Evolutionary conservation across 2,888 invertebrate genomes (phyloP), one percentile per base, ranked within the genome.

Genomic region (Belgica antarctica): DNA sequence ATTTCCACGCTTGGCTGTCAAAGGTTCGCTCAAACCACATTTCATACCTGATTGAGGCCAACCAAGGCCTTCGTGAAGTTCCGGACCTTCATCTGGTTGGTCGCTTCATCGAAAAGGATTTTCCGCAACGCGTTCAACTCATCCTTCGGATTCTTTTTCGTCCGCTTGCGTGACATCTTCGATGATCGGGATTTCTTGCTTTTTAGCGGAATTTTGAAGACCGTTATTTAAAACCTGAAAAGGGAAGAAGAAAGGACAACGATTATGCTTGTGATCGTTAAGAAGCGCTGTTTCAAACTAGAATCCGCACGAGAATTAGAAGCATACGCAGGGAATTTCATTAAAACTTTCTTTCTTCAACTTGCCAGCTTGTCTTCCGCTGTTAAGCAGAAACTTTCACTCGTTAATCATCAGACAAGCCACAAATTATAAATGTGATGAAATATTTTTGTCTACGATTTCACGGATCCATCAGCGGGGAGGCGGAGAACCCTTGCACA

Each of bases 51-150:
- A 75, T 87, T 85, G 73, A 90, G 87, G 1, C 89, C 85, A 10
- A 80, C 79, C 7, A 91, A 81, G 0, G 91, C 89, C 75, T 89
- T 87, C 17, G 84, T 82, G 74, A 89, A 88, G 78, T 89, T 87
- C 10, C 89, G 88, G 73, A 84, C 85, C 80, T 91, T 90, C 76
- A 89, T 83, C 75, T 92, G 90, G 31, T 87, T 88, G 15, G 85
- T 83, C 8, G 91, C 89, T 77, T 92, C 92, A 77, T 91, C 90
- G 28, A 87, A 86, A 75, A 88, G 83, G 70, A 90, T 82, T 77
- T 90, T 90, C 0, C 89, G 86, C 74, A 80, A 83, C 1, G 81
- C 78, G 71, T 79, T 78, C 19, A 78, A 75, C 73, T 79, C 78
- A 62, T 80, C 80, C 24, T 76, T 72, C 0, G 82, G 81, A 73